Base-by-base conservation (phyloP, 2,797 vertebrate genomes). In the Geotrypetes seraphini region DNA sequence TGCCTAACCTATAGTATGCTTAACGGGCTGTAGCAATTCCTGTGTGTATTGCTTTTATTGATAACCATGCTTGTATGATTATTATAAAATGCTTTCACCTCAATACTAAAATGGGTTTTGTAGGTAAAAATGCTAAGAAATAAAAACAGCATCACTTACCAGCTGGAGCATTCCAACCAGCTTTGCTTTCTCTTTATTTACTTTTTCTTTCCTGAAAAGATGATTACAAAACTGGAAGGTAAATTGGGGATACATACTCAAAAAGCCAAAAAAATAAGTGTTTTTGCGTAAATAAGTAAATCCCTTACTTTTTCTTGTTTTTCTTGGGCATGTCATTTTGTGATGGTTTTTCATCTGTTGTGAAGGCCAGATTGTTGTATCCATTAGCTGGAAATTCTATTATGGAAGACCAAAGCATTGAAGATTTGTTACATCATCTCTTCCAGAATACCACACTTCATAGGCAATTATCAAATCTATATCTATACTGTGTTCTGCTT, bases 141-240 rank as follows among this genome's bases (percentile, higher is more conserved):
- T 8, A 19, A 1, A n/a, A 33, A 54, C n/a, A n/a, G n/a, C n/a
- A n/a, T n/a, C 7, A 66, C 62, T 64, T 35, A 84, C 78, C 75
- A 83, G 17, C 30, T 83, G 63, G 32, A 81, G 55, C 51, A 78
- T 6, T 12, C 75, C 73, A 51, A 80, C 69, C 13, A 46, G 4
- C 28, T 19, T 27, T 31, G 39, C 74, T 25, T 42, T 71, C 22
- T 56, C 39, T 11, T 44, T 4, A 16, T 68, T 66, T 21, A 57
- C 41, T 7, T 51, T 47, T 44, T 65, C 33, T 12, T 61, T 65
- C 48, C 63, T 78, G 40, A 28, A 47, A n/a, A 8, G 39, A 33
- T 24, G 23, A 36, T 19, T 2, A 16, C 3, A 54, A 33, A 23
- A 42, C 3, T 33, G 2, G 2, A 31, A 37, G 23, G 21, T 37